A percentile compares a stretch with the other conserved stretches of the same genome.
These are phyloP conservation scores for Petrosia ficiformis DNA, from an alignment of 37 sponge, comb jelly and placozoan species.

Conservation along the genomic window DNA sequence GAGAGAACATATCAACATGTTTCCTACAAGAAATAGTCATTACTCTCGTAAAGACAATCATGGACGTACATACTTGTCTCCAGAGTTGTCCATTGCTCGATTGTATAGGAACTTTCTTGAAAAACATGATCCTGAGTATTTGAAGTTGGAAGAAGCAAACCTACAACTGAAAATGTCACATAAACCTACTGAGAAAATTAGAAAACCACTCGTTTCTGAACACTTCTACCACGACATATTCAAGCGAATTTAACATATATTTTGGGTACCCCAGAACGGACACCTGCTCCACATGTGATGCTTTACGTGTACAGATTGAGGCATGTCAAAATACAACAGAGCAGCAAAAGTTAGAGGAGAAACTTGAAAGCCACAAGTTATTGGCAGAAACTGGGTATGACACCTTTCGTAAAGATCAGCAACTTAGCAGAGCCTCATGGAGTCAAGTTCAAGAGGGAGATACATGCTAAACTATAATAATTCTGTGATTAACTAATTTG, in stretches of 20 bases:
- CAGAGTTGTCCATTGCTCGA: constrained; percentile 50
- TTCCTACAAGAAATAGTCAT: constrained; percentile 41
- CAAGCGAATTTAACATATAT: constrained; percentile 47
- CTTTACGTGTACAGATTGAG: constrained; percentile 9
- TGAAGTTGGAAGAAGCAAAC: constrained; percentile 35
- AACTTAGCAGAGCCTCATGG: constrained; percentile 30
- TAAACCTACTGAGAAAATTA: constrained; percentile 24
- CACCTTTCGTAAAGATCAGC: constrained; percentile 16
- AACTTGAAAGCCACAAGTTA: constrained; percentile 5
- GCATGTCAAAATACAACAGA: constrained; percentile 10
- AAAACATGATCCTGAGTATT: constrained; percentile 48
- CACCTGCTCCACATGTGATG: constrained; percentile 31
- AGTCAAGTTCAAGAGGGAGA: background rate
- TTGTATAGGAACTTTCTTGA: constrained; percentile 30
- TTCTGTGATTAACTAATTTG: no score
- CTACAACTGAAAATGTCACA: constrained; percentile 18
- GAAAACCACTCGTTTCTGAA: constrained; percentile 55
- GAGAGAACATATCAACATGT: constrained; percentile 34
- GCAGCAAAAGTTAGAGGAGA: constrained; percentile 6
- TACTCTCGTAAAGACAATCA: constrained; percentile 46
- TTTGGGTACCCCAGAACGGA: no score
- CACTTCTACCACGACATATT: constrained; percentile 56
- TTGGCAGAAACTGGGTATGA: constrained; percentile 27
- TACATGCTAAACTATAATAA: no score
- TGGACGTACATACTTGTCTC: constrained; percentile 35